phyloP scores from a whole-genome alignment of 2,888 invertebrate genomes.

The Oxytorus armatus region DNA sequence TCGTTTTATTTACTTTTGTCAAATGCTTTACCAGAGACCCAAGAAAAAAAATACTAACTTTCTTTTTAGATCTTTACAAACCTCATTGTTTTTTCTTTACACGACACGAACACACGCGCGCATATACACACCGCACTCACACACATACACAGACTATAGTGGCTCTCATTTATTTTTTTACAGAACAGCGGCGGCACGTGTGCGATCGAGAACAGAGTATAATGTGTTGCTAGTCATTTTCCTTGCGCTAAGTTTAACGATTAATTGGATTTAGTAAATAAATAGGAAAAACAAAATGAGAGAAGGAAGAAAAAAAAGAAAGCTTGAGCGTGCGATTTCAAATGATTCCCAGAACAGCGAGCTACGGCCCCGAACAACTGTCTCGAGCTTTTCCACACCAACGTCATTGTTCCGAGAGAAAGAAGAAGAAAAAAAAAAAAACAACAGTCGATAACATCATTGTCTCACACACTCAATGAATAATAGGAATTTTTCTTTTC shows the following conservation, averaged over 20 bases:
- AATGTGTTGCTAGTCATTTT: conserved; percentile 8
- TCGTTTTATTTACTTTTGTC: neutral
- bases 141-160: neutral
- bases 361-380: conserved; percentile 75
- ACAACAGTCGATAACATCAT: conserved; percentile 80
- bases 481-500: conserved; percentile 79
- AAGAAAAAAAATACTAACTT: neutral
- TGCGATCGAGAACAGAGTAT: conserved; percentile 23
- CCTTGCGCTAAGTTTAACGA: conserved; percentile 4
- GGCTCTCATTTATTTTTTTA: conserved; percentile 7
- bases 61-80: neutral
- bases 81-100: neutral
- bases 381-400: conserved; percentile 82
- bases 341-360: conserved; percentile 77
- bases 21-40: neutral
- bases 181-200: conserved; percentile 6
- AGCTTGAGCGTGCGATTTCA: conserved; percentile 52
- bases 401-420: conserved; percentile 70
- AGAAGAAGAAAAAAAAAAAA: conserved; percentile 22
- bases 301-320: conserved; percentile 16
- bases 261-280: conserved; percentile 6
- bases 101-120: neutral
- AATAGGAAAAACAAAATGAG: neutral
- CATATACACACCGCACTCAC: neutral
- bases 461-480: conserved; percentile 83